phyloP scores from a whole-genome alignment of 2,113 vertebrate genomes.

The Puffinus mauretanicus region DNA sequence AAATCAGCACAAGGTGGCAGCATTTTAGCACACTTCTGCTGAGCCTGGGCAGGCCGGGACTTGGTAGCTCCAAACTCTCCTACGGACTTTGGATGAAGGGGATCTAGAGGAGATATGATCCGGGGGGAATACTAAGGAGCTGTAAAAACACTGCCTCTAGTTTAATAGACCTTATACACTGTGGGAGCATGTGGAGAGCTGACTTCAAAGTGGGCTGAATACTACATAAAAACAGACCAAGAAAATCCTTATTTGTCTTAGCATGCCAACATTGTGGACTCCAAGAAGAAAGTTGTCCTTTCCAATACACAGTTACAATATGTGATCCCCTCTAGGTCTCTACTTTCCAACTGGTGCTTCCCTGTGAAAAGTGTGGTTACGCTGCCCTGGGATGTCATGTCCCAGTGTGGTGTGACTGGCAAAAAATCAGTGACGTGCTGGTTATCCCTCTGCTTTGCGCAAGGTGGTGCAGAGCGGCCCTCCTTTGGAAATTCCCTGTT shows the following conservation, averaged over 20 bases:
- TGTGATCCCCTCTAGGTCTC: neutral
- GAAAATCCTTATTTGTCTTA: neutral
- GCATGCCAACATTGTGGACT: rapidly evolving
- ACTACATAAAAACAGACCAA: neutral
- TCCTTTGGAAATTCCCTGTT: neutral
- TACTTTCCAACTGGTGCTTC: neutral
- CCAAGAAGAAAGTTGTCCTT: neutral
- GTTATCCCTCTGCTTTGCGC: neutral
- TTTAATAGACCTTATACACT: neutral
- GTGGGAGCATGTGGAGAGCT: neutral
- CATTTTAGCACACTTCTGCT: slow-evolving; percentile 15
- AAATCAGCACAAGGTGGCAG: slow-evolving; percentile 64
- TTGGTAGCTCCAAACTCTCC: neutral
- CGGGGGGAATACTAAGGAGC: rapidly evolving
- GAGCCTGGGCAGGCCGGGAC: neutral
- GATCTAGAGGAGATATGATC: neutral
- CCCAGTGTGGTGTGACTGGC: too few relatives aligned
- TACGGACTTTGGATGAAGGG: rapidly evolving
- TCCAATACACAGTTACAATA: neutral
- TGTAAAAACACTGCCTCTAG: neutral
- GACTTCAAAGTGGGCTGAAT: neutral
- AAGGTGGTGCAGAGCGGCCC: neutral
- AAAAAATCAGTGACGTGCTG: neutral
- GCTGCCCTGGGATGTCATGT: rapidly evolving
- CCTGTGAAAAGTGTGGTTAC: neutral